Conservation (phyloP, 2,888 invertebrate genomes). For the Trissoscelio sp. region DNA sequence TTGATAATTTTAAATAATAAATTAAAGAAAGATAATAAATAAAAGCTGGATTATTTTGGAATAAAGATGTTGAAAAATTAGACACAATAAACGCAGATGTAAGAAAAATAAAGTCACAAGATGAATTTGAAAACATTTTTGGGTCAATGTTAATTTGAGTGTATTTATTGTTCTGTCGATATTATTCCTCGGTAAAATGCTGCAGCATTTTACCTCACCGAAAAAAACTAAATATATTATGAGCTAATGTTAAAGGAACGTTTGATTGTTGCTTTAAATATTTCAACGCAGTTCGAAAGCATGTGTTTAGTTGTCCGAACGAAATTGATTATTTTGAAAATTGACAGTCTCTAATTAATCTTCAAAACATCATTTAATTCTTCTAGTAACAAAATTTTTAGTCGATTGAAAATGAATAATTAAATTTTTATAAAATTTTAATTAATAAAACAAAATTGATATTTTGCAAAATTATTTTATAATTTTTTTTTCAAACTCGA, state of each 20-base stretch:
- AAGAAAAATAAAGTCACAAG: slow-evolving; percentile 27
- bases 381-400: too few species aligned
- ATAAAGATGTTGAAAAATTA: too few species aligned
- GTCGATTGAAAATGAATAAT: too few species aligned
- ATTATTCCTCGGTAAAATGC: slow-evolving; percentile 33
- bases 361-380: too few species aligned
- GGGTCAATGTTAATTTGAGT: slow-evolving; percentile 54
- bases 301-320: slow-evolving; percentile 16
- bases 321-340: slow-evolving; percentile 22
- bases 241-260: slow-evolving; percentile 36
- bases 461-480: not conserved
- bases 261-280: slow-evolving; percentile 45
- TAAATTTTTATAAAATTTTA: too few species aligned
- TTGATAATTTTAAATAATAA: too few species aligned
- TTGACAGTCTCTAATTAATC: too few species aligned
- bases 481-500: slow-evolving; percentile 10
- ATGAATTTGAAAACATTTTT: slow-evolving; percentile 41
- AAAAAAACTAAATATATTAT: slow-evolving; percentile 39
- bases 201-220: slow-evolving; percentile 1
- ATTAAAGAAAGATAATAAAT: too few species aligned
- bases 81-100: too few species aligned
- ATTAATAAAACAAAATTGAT: not conserved
- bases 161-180: slow-evolving; percentile 50
- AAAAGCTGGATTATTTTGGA: too few species aligned
- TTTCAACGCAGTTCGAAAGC: slow-evolving; percentile 24